Evolutionary conservation across 2,113 vertebrate genomes (phyloP).

Genomic region (Lampris incognitus): DNA sequence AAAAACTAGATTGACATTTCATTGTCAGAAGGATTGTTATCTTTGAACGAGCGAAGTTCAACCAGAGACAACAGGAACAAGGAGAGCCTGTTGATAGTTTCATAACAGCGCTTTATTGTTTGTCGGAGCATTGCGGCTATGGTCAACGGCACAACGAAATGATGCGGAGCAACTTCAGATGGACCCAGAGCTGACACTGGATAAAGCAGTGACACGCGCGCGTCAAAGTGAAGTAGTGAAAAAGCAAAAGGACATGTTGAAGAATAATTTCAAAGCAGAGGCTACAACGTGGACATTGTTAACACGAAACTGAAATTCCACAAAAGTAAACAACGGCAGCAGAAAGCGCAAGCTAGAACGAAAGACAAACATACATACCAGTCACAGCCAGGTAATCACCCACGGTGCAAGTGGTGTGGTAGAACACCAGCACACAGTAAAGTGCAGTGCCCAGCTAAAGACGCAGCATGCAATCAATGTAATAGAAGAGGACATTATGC

Average conservation of each 20-base stretch:
- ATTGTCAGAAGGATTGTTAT: too few species aligned
- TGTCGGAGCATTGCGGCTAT: not conserved
- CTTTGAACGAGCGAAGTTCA: too few species aligned
- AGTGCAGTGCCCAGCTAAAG: too few species aligned
- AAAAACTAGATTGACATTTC: too few species aligned
- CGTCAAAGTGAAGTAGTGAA: not conserved
- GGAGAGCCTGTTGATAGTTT: not conserved
- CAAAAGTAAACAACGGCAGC: not conserved
- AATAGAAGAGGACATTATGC: not conserved
- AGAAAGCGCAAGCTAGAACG: too few species aligned
- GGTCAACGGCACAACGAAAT: conserved; percentile 1
- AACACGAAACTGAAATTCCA: too few species aligned
- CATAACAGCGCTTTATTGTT: not conserved
- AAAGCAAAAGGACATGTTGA: conserved; percentile 8
- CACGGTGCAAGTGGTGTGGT: too few species aligned
- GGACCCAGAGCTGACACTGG: not conserved
- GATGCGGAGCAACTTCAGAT: not conserved
- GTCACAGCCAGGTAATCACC: too few species aligned
- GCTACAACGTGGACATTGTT: conserved; percentile 2
- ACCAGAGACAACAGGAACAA: too few species aligned
- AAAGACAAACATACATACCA: too few species aligned
- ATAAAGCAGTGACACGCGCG: not conserved
- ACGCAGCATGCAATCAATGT: not conserved
- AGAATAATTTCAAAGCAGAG: conserved; percentile 6
- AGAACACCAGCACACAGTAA: too few species aligned